phyloP scores from a whole-genome alignment of 1,140 invertebrate genomes.

The Lepidurus couesii region DNA sequence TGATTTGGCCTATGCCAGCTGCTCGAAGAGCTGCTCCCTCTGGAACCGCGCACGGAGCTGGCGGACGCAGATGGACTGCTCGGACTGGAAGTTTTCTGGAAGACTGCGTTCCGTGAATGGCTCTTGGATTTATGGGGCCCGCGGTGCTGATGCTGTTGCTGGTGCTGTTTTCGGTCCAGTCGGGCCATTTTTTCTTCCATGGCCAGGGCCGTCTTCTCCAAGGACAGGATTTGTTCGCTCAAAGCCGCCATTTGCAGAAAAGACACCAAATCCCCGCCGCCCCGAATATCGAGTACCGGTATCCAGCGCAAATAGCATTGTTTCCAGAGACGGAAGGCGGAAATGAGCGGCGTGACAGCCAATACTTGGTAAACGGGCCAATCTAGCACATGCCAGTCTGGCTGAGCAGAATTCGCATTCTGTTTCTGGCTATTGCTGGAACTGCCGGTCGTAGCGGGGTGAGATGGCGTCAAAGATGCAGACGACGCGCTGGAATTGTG shows the following conservation, averaged over 20 bases:
- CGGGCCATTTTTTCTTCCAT: slow-evolving; percentile 16
- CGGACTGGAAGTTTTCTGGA: slow-evolving; percentile 1
- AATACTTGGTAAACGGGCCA: slow-evolving; percentile 37
- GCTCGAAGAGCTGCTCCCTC: slow-evolving; percentile 12
- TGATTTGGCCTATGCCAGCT: slow-evolving; percentile 13
- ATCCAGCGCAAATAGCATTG: slow-evolving; percentile 87
- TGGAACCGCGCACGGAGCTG: background rate
- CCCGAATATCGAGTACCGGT: slow-evolving; percentile 68
- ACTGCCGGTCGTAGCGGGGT: background rate
- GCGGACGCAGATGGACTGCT: slow-evolving; percentile 17
- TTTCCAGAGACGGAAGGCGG: slow-evolving; percentile 69
- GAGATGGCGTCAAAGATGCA: background rate
- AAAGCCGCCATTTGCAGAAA: slow-evolving; percentile 23
- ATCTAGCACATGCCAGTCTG: slow-evolving; percentile 28
- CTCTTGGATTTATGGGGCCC: slow-evolving; percentile 5
- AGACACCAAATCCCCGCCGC: slow-evolving; percentile 53
- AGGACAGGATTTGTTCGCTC: background rate
- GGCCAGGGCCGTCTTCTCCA: background rate
- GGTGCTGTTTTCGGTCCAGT: background rate
- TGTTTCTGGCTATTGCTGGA: background rate
- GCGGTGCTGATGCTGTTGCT: background rate
- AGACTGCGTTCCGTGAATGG: slow-evolving; percentile 2
- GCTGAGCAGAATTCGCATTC: background rate
- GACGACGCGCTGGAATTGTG: slow-evolving; percentile 16
- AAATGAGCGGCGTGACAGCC: slow-evolving; percentile 48